Evolutionary conservation across 2,888 invertebrate species (phyloP), one percentile per base, ranked within the genome.

Genomic region (Aleiodes testaceus): DNA sequence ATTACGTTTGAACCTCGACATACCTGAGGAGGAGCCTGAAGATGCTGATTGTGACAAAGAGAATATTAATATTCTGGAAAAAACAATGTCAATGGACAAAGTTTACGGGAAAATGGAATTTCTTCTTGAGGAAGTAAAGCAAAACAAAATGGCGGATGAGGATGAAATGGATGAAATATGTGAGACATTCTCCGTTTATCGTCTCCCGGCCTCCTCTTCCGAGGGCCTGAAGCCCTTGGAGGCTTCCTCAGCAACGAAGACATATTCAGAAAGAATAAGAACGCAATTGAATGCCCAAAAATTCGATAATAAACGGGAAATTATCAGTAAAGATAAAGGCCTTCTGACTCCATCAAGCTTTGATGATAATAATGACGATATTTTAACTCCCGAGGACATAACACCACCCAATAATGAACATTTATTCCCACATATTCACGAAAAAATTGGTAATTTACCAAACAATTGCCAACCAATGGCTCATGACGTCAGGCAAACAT

Each of bases 1-100:
- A 44, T 55, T 75, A 0, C 75, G 77, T 70, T 74, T 81, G 3
- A 77, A 81, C 75, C 72, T 80, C n/a, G 80, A 81, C 47, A 74
- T 80, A 55, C 77, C 77, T 6, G 80, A 81, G 55, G 75, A 74
- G 52, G 76, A 59, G 9, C 36, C 66, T 5, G 55, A 26, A 1
- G 69, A 79, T 3, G 70, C 64, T 14, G 69, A 78, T 22, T 69
- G 49, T 11, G 53, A 76, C n/a, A 69, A 68, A 55, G 63, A 11
- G 2, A 16, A 69, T 3, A 44, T 52, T 9, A 59, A 49, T 49
- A 42, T 47, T 3, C 63, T 72, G 0, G 74, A 75, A 18, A 68
- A 61, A 61, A 69, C 64, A 2, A 53, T 68, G 20, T 72, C 66
- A 7, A 20, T 73, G 0, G 70, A 75, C 16, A 72, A 42, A 30